Percentiles rank a stretch among this genome's conserved stretches.
Evolutionary conservation across 1,140 invertebrate genomes (phyloP).

Genomic region (Papilio dardanus): DNA sequence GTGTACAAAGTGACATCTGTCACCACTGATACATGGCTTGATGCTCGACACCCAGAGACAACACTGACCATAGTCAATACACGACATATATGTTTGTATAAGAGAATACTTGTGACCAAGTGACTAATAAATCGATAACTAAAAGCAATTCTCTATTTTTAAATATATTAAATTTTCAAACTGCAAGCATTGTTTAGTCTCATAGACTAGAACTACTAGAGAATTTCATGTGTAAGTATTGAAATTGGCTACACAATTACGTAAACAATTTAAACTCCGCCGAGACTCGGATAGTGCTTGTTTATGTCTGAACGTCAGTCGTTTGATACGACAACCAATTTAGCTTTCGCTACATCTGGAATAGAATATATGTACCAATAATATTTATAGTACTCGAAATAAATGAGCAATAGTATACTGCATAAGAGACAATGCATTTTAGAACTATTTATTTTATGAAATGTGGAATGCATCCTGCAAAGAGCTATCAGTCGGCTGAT

Average conservation of each 20-base stretch:
- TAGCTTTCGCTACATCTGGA: conserved; percentile 28
- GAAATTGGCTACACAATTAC: conserved; percentile 35
- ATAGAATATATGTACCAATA: conserved; percentile 2
- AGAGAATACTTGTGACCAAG: too few relatives aligned
- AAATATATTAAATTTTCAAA: neutral
- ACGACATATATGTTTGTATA: too few relatives aligned
- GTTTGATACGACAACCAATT: conserved; percentile 35
- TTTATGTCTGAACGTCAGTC: conserved; percentile 30
- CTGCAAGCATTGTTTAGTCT: neutral
- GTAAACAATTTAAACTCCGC: conserved; percentile 35
- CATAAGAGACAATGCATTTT: too few relatives aligned
- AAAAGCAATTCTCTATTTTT: neutral
- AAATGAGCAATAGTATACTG: neutral
- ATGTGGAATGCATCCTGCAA: too few relatives aligned
- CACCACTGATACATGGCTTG: too few relatives aligned
- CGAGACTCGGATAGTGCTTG: conserved; percentile 4
- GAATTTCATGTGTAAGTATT: conserved; percentile 33
- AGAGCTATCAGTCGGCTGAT: too few relatives aligned
- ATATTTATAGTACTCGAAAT: neutral
- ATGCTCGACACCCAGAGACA: too few relatives aligned
- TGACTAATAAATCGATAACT: neutral
- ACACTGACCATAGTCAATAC: too few relatives aligned
- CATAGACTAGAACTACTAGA: conserved; percentile 10
- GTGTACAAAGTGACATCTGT: too few relatives aligned
- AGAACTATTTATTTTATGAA: too few relatives aligned